Percentiles rank a stretch among this genome's conserved stretches.
phyloP scores from a whole-genome alignment of 2,113 vertebrate species.

The Isurus oxyrinchus region DNA sequence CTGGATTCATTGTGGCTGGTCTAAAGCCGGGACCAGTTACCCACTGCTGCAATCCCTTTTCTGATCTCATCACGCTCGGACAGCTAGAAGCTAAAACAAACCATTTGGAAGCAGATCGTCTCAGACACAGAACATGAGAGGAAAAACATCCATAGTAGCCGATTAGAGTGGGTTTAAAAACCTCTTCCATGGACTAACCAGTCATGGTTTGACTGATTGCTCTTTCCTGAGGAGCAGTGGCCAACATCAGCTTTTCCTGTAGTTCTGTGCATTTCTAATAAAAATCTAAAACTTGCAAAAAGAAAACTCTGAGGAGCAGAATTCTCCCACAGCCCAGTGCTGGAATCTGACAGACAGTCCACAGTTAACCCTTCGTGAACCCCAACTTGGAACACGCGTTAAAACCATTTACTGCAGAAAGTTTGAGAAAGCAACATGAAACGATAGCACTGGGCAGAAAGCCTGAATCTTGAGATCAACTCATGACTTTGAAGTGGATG shows the following conservation, averaged over 20 bases:
- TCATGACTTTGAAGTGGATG: not conserved
- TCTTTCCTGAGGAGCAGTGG: not conserved
- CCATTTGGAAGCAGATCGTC: not conserved
- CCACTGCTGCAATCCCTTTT: not conserved
- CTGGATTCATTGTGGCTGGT: not conserved
- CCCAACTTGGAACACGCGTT: slow-evolving; percentile 25
- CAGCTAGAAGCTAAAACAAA: not conserved
- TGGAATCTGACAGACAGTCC: slow-evolving; percentile 14
- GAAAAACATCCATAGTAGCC: not conserved
- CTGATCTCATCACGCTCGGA: not conserved
- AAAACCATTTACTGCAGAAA: slow-evolving; percentile 27
- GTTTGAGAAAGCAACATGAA: slow-evolving; percentile 15
- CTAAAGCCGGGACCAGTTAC: not conserved
- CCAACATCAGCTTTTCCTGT: not conserved
- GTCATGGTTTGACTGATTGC: not conserved
- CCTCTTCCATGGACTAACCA: not conserved
- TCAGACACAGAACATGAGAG: not conserved
- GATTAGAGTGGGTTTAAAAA: not conserved
- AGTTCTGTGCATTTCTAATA: slow-evolving; percentile 1
- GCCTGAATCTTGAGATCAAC: slow-evolving; percentile 12
- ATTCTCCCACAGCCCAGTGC: slow-evolving; percentile 24
- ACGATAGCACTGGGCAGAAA: slow-evolving; percentile 29
- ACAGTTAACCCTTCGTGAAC: slow-evolving; percentile 7
- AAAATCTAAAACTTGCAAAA: not conserved
- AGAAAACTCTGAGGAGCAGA: not conserved